Percentiles rank a stretch among this genome's conserved stretches.
These are phyloP conservation scores for Beris chalybata DNA, from an alignment of 2,888 invertebrate genomes.

Conservation along the genomic window DNA sequence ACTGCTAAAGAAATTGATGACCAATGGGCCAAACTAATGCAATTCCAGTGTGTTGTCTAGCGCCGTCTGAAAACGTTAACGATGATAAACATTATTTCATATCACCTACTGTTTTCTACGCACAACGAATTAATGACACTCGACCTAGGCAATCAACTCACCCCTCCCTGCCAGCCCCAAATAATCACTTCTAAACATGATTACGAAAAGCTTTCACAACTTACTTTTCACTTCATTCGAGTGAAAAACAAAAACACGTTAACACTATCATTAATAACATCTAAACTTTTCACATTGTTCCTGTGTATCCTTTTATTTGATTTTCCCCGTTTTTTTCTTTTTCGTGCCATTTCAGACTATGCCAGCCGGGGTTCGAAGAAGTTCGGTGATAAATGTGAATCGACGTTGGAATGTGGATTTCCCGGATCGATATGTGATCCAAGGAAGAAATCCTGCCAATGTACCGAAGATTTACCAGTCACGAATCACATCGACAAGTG, in stretches of 20 bases:
- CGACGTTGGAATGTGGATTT: constrained; percentile 74
- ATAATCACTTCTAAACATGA: too few species aligned
- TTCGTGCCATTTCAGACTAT: constrained; percentile 53
- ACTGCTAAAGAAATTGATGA: too few species aligned
- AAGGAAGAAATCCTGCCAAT: constrained; percentile 69
- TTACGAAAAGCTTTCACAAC: too few species aligned
- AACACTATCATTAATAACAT: constrained; percentile 20
- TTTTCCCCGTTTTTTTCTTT: background rate
- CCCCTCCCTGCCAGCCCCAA: too few species aligned
- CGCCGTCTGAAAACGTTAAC: too few species aligned
- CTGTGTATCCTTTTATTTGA: background rate
- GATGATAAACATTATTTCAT: too few species aligned
- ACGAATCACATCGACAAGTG: constrained; percentile 86
- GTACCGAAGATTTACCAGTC: constrained; percentile 70
- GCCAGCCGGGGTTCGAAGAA: constrained; percentile 64
- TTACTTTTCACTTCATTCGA: too few species aligned
- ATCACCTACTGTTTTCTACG: too few species aligned
- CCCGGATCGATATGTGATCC: constrained; percentile 73
- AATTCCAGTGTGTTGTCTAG: too few species aligned
- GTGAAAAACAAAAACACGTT: background rate
- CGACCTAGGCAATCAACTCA: too few species aligned
- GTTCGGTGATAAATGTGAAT: constrained; percentile 76
- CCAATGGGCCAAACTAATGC: too few species aligned
- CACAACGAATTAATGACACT: too few species aligned
- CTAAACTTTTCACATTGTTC: background rate